Evolutionary conservation across 23 tunicate genomes (phyloP), one percentile per base, ranked within the genome.

Genomic region (Trididemnum clinides): DNA sequence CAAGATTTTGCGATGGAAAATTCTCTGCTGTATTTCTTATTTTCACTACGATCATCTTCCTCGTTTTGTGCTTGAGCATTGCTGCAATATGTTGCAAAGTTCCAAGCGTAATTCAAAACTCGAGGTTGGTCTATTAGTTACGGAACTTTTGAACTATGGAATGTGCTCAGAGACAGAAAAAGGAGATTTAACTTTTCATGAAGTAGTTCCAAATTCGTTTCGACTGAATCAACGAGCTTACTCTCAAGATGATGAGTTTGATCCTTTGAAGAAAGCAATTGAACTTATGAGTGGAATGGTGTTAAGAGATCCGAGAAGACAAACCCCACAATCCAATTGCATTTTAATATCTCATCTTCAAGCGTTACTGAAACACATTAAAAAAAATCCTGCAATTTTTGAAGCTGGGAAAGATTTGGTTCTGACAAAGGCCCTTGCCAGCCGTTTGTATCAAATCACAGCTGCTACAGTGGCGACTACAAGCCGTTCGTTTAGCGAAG

Each of bases 171-270:
- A 36, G 28, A 74, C 57, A 19, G 73, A 26, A 5, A 35, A 29
- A 27, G 71, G 37, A 19, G 81, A 81, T 21, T 6, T 81, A 5
- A 63, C 51, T 21, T 34, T 81, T 34, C 85, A 81, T 81, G 33
- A 81, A 27, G 37, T 79, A 3, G 84, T 79, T 6, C 3, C 27
- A 7, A 34, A 79, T 28, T 33, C 84, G 12, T 51, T 79, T 31
- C 69, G 59, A 39, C 58, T 39, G 28, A 44, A 74, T 23, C 30
- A 3, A 6, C 57, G 7, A 26, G 34, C n/a, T 12, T 28, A 3
- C 1, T 18, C 20, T 3, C 36, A 5, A 28, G 72, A 30, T 27
- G n/a, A n/a, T n/a, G n/a, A n/a, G n/a, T 54, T 51, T 19, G 15
- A 79, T 51, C 70, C 84, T 7, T 25, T 79, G 20, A 79, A 79